These are phyloP conservation scores for Strigamia maritima DNA, from an alignment of 2,888 invertebrate species.

Conservation along the genomic window DNA sequence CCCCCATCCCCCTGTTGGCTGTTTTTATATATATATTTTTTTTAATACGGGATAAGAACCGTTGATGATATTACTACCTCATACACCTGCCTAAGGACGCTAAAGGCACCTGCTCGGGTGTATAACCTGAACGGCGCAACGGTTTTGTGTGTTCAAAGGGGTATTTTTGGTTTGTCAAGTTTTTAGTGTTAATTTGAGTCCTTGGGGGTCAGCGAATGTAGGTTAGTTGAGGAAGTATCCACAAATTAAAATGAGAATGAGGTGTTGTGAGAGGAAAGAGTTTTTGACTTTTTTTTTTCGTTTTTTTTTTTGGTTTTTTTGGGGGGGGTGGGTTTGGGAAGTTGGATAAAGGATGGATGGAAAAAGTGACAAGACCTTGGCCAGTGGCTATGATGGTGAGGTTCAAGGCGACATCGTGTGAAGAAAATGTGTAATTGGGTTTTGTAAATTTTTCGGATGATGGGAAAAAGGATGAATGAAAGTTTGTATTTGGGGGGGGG, in stretches of 20 bases:
- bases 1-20: background rate
- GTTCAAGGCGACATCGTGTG: conserved; percentile 32
- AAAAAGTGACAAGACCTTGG: background rate
- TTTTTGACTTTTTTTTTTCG: background rate
- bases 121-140: background rate
- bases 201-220: background rate
- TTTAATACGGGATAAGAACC: conserved; percentile 2
- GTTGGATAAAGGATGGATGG: background rate
- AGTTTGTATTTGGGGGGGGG: background rate
- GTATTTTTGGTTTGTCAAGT: background rate
- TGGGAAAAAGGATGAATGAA: conserved; percentile 18
- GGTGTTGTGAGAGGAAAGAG: background rate
- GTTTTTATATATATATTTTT: background rate
- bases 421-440: conserved; percentile 30
- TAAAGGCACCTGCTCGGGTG: conserved; percentile 30
- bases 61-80: conserved; percentile 21
- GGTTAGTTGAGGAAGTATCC: background rate
- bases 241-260: background rate
- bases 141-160: background rate
- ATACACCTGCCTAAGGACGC: conserved; percentile 32
- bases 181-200: background rate
- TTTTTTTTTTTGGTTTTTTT: background rate
- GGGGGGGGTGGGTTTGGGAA: background rate
- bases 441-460: conserved; percentile 9
- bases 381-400: conserved; percentile 20